These are phyloP conservation scores for Himalopsyche phryganea DNA, from an alignment of 1,140 invertebrate species.

Conservation along the genomic window DNA sequence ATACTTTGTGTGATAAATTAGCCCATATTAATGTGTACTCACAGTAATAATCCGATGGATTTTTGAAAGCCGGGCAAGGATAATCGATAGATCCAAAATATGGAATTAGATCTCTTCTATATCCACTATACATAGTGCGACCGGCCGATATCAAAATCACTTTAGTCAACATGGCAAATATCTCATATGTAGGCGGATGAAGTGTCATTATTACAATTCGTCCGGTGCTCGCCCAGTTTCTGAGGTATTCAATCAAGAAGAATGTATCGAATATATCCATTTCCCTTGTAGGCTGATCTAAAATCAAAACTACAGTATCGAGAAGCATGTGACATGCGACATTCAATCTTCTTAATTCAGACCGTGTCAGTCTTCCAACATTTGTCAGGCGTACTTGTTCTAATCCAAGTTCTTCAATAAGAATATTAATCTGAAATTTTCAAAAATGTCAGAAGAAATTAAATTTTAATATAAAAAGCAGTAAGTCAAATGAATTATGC, in stretches of 20 bases:
- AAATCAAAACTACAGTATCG: constrained; percentile 76
- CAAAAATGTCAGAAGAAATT: no score
- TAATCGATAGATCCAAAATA: constrained; percentile 93
- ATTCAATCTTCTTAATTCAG: constrained; percentile 79
- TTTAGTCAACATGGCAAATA: constrained; percentile 87
- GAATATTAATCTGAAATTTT: constrained; percentile 67
- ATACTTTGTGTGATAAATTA: no score
- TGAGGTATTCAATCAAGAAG: constrained; percentile 88
- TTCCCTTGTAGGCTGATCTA: constrained; percentile 86
- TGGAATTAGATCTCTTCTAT: constrained; percentile 81
- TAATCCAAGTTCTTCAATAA: constrained; percentile 87
- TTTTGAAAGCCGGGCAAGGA: constrained; percentile 93
- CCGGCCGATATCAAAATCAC: constrained; percentile 85
- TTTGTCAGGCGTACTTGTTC: constrained; percentile 77
- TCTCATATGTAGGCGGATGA: constrained; percentile 92
- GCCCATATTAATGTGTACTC: no score
- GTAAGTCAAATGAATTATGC: no score
- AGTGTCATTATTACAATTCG: constrained; percentile 87
- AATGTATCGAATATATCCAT: constrained; percentile 97
- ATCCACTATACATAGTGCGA: constrained; percentile 86
- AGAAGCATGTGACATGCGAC: constrained; percentile 84
- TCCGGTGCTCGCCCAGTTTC: constrained; percentile 85
- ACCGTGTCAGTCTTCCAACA: constrained; percentile 75
- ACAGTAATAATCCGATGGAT: constrained; percentile 95
- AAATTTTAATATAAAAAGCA: no score